Conservation (phyloP, 2,113 vertebrate genomes). For the Triplophysa tibetana region DNA sequence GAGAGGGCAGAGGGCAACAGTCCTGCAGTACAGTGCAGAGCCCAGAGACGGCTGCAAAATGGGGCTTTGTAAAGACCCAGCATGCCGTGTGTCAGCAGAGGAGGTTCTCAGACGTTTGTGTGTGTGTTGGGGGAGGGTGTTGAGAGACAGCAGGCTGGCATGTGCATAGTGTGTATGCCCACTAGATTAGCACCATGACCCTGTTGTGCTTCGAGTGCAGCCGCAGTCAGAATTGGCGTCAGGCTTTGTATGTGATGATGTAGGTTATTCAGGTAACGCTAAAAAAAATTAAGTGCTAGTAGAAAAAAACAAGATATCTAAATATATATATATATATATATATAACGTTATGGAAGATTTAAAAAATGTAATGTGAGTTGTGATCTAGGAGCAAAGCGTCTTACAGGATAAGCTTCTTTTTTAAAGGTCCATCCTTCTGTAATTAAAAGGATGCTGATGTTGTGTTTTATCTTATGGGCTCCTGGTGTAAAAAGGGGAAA, state of each 20-base stretch:
- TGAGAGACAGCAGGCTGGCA: constrained; percentile 29
- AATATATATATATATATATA: no score
- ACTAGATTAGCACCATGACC: constrained; percentile 38
- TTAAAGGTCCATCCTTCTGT: constrained; percentile 38
- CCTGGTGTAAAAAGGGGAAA: constrained; percentile 63
- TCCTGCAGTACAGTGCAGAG: constrained; percentile 69
- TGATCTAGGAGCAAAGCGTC: constrained; percentile 8
- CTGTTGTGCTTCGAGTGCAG: constrained; percentile 9
- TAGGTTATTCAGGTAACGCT: not conserved
- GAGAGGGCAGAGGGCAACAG: constrained; percentile 72
- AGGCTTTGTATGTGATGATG: not conserved
- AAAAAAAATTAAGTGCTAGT: no score
- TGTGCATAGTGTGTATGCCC: constrained; percentile 45
- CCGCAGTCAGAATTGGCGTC: not conserved
- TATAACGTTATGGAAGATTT: no score
- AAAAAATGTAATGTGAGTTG: not conserved
- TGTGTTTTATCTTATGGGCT: constrained; percentile 58
- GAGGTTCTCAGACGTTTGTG: constrained; percentile 53
- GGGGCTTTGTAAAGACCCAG: constrained; percentile 68
- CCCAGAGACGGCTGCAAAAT: constrained; percentile 63
- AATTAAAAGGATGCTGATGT: constrained; percentile 57
- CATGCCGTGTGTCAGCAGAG: constrained; percentile 65
- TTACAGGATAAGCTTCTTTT: constrained; percentile 11
- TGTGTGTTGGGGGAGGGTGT: constrained; percentile 32
- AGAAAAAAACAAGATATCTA: no score